Evolutionary conservation across 2,113 vertebrate genomes (phyloP), one percentile per base, ranked within the genome.

Genomic region (Neogobius melanostomus): DNA sequence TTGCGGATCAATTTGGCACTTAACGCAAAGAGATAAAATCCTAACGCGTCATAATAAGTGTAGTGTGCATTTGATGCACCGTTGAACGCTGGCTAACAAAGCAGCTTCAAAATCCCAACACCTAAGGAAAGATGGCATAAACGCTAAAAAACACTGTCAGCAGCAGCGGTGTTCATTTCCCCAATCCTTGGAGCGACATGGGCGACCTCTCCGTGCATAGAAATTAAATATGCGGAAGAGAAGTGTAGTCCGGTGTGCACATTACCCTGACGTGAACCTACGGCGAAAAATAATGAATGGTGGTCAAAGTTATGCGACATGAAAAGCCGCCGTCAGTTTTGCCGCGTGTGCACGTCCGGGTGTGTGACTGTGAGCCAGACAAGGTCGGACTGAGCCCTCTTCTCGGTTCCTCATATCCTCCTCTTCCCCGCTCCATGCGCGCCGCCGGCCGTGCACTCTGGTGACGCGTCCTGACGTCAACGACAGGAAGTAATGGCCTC

Each of bases 161-260:
- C 16, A 71, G 77, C 76, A 74, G 79, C 74, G 68, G 72, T 71
- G 56, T 74, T 82, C 77, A 65, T 82, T 72, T 81, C 74, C 79
- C 80, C 76, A 66, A 81, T 80, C 88, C 80, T 88, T 80, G 59
- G 42, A 72, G 75, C 60, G 64, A 80, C 79, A 62, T 6, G 69
- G 79, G 80, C 78, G 82, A 82, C 77, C 81, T 84, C 78, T 83
- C 64, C 81, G 75, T 81, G 81, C 86, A 82, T 64, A 75, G 82
- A 86, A 86, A 89, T 87, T 84, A 80, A 87, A 82, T 81, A 90
- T 83, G 90, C 91, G 91, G 90, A 93, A 93, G 91, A 91, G 85
- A 77, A 84, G 76, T 84, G 75, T 81, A 60, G 70, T 68, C 79
- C 79, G 60, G 73, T 71, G 80, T 69, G 81, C 77, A 74, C 80